Base-by-base conservation (phyloP, 2,113 vertebrate species). In the Pseudopodoces humilis region DNA sequence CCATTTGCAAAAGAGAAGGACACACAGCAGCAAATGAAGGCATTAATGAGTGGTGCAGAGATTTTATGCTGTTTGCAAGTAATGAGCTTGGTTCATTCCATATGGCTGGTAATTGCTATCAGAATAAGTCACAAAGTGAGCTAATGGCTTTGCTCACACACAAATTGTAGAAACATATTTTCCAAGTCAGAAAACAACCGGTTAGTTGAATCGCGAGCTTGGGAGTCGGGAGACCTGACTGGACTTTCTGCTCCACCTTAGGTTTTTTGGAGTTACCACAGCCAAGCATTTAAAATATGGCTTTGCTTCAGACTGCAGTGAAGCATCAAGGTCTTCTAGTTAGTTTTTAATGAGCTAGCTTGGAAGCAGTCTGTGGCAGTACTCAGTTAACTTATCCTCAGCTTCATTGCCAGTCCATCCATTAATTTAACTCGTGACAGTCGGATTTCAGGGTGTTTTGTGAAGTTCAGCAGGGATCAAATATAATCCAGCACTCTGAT, bases 321-420 rank as follows among this genome's bases (percentile, higher is more conserved):
- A 90, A 81, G 77, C 83, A 92, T 93, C 91, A 52, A 88, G 94
- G 59, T 81, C 72, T 90, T 79, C 83, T 84, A 63, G 76, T 88
- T 70, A 86, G 55, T 37, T 95, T 92, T 94, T 95, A 96, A 95
- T 94, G 90, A 93, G 72, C 79, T 90, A 56, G 60, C 83, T 93
- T 83, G 53, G 83, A 92, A 92, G 76, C 83, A 88, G 50, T 47
- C 64, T 81, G 72, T 83, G 72, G 76, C 72, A 86, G 78, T 31
- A 70, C 68, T 86, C 83, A 58, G 58, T 91, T 95, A 90, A 83
- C 90, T 93, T 63, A 49, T 19, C 75, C 46, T 92, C 7, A 2
- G 87, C 72, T 86, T 52, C 60, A 25, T 80, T 90, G 92, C 63
- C 46, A 92, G 71, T 83, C 49, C 86, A 95, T 96, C 88, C 76